Conservation (phyloP, 2,797 vertebrate species). For the Aplochiton taeniatus region DNA sequence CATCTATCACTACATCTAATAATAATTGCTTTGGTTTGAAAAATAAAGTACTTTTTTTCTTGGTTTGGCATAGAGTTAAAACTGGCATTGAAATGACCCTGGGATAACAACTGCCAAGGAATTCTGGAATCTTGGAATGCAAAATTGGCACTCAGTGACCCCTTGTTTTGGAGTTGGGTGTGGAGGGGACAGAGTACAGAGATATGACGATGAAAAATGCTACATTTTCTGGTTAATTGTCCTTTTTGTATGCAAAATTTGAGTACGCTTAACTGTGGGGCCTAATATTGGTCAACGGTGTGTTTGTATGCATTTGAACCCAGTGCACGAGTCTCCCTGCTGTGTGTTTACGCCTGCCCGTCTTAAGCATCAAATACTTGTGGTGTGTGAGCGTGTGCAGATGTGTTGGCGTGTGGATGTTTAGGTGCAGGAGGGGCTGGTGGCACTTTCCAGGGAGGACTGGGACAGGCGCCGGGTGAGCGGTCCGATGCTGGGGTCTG, state of each 20-base stretch:
- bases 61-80: constrained; percentile 83
- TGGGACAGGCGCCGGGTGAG: constrained; percentile 95
- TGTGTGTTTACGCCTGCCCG: neutral
- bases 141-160: constrained; percentile 42
- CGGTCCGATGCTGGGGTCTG: constrained; percentile 92
- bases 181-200: constrained; percentile 17
- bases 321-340: constrained; percentile 18
- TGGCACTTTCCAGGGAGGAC: constrained; percentile 97
- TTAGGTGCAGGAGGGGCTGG: constrained; percentile 94
- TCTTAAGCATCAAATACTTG: constrained; percentile 3
- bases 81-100: constrained; percentile 62
- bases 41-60: constrained; percentile 75
- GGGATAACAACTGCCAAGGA: constrained; percentile 51
- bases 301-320: neutral
- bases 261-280: constrained; percentile 15
- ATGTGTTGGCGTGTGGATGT: constrained; percentile 43
- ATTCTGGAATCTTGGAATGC: constrained; percentile 46
- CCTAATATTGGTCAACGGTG: neutral
- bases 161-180: constrained; percentile 13
- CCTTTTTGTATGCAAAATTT: constrained; percentile 27
- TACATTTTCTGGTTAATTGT: constrained; percentile 68
- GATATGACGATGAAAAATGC: constrained; percentile 57
- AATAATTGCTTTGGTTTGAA: constrained; percentile 86
- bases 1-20: constrained; percentile 68
- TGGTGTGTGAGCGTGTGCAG: constrained; percentile 40